These are phyloP conservation scores for Charadrius vociferus DNA, from an alignment of 2,113 vertebrate species.

Conservation along the genomic window DNA sequence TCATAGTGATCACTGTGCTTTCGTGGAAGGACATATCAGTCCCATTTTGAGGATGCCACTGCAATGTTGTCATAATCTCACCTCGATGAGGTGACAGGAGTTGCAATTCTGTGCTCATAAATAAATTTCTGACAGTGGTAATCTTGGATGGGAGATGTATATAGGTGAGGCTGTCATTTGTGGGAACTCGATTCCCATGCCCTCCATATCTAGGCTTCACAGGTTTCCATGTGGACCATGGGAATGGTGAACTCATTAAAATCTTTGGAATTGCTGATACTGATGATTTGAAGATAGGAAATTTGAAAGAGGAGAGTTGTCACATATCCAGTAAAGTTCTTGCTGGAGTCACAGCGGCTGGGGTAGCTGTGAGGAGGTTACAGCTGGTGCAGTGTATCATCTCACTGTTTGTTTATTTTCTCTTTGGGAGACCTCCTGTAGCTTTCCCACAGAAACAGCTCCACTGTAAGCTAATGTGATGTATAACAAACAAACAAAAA, in stretches of 20 bases:
- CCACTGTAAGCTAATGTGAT: constrained; percentile 27
- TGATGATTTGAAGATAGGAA: not conserved
- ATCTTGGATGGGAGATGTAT: not conserved
- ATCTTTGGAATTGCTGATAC: not conserved
- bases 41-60: not conserved
- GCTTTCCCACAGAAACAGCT: constrained; percentile 63
- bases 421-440: constrained; percentile 38
- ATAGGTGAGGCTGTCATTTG: not conserved
- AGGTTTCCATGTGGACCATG: not conserved
- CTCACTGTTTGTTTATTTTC: constrained; percentile 54
- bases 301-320: not conserved
- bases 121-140: not conserved
- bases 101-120: not conserved
- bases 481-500: constrained; percentile 55
- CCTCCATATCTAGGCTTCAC: fast-evolving
- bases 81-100: not conserved
- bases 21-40: not conserved
- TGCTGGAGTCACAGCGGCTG: not conserved
- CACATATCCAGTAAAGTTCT: not conserved
- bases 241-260: not conserved
- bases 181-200: fast-evolving
- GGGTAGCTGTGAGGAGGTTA: constrained; percentile 5
- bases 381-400: constrained; percentile 27
- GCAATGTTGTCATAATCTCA: not conserved
- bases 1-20: not conserved